Percentiles rank a stretch among this genome's conserved stretches.
phyloP scores from a whole-genome alignment of 2,113 vertebrate genomes.

The Spea bombifrons region DNA sequence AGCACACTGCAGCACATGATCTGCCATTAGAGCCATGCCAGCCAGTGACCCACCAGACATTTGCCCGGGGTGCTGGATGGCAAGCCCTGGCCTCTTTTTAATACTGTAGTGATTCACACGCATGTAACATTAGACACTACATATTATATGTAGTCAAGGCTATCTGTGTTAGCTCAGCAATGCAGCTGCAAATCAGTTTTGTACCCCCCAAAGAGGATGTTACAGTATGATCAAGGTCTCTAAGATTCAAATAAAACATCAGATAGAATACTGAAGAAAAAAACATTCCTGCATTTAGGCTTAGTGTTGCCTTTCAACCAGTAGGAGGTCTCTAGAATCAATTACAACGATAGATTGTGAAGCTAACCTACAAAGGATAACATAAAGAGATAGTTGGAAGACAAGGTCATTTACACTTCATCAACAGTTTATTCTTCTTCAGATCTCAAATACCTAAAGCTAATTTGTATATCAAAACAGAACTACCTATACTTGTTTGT shows the following conservation, averaged over 20 bases:
- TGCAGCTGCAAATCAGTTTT: conserved; percentile 9
- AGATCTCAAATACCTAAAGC: conserved; percentile 3
- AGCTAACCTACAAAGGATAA: conserved; percentile 40
- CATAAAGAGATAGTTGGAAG: conserved; percentile 39
- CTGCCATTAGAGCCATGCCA: no score
- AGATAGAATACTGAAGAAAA: conserved; percentile 19
- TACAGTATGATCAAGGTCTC: conserved; percentile 31
- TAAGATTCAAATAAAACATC: conserved; percentile 39
- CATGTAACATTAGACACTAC: no score
- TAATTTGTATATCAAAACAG: neutral
- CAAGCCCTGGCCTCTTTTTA: no score
- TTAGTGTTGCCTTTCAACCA: conserved; percentile 30
- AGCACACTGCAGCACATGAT: no score
- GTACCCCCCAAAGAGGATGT: conserved; percentile 40
- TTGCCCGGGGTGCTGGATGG: no score
- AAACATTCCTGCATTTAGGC: conserved; percentile 32
- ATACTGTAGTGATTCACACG: no score
- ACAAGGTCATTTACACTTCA: conserved; percentile 46
- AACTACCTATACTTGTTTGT: neutral
- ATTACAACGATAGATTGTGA: conserved; percentile 40
- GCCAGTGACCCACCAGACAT: no score
- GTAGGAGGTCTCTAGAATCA: conserved; percentile 47
- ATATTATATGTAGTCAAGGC: no score
- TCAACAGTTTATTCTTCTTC: conserved; percentile 16
- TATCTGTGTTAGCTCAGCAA: no score